Base-by-base conservation (phyloP, 1,140 invertebrate genomes). In the Hycleus phaleratus region DNA sequence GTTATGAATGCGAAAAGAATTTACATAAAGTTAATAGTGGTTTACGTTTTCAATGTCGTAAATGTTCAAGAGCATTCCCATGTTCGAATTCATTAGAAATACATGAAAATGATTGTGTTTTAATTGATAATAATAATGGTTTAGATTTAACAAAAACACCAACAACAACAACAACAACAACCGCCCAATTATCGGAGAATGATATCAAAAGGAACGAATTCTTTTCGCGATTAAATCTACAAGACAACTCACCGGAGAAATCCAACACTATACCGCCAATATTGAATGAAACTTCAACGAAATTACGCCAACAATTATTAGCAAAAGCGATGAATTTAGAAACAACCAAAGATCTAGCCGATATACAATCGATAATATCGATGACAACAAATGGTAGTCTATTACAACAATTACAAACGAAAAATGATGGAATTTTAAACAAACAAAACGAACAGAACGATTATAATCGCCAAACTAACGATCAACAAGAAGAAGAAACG, bases 291-390 rank as follows among this genome's bases (percentile, higher is more conserved):
- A 26, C 46, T 26, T 43, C 58, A 26, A 61, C 48, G 11, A 65
- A 65, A 48, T 54, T 64, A 4, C 40, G 56, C 4, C 58, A 71
- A 59, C 61, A 67, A 4, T 48, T 66, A 26, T 39, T 62, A 26
- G 59, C 56, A 6, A 63, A 65, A 46, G 60, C 58, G 7, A 60
- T 67, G 48, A 49, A 49, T n/a, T 49, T 61, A 6, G 77, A 79
- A 64, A 75, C 80, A 48, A 79, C 78, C 7, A 84, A 83, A 69
- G 86, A 92, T 66, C 73, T 91, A 47, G 89, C 89, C n/a, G 89
- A 91, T 62, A 91, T 92, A 25, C 85, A 88, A 63, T 88, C 86
- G 3, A 91, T 91, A 48, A 77, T 91, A 25, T 85, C 85, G 1
- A 82, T 89, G 38, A 88, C 87, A 9, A 83, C 85, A 43, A 79